Evolutionary conservation across 1,140 invertebrate species (phyloP).

Genomic region (Diorhabda sublineata): DNA sequence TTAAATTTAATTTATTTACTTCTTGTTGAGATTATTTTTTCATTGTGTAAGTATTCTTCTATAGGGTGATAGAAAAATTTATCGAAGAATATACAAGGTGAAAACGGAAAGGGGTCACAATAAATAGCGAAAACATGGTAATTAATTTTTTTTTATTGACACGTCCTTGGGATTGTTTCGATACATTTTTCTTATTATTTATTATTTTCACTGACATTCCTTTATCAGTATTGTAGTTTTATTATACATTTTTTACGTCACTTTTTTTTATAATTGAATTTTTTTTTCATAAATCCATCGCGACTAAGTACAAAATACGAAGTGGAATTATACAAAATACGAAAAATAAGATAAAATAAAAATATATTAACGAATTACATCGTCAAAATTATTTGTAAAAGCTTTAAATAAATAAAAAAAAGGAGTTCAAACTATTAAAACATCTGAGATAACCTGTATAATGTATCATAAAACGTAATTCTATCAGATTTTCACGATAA

Average conservation of each 20-base stretch:
- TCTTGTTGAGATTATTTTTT: not conserved
- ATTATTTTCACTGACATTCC: not conserved
- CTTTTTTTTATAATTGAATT: too few relatives aligned
- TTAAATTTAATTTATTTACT: slow-evolving; percentile 1
- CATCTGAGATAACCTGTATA: too few relatives aligned
- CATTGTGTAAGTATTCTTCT: not conserved
- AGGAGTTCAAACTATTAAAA: too few relatives aligned
- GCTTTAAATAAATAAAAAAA: too few relatives aligned
- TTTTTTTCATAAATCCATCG: not conserved
- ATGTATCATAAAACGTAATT: too few relatives aligned
- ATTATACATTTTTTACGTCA: not conserved
- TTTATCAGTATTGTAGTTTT: not conserved
- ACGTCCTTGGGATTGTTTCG: not conserved
- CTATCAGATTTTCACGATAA: too few relatives aligned
- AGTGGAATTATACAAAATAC: not conserved
- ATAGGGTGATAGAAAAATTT: not conserved
- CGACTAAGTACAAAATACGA: not conserved
- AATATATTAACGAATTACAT: too few relatives aligned
- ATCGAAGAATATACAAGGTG: not conserved
- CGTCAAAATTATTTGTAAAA: too few relatives aligned
- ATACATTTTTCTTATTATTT: not conserved
- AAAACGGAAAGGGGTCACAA: too few relatives aligned
- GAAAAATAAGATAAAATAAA: too few relatives aligned
- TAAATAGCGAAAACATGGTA: too few relatives aligned
- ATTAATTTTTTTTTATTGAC: too few relatives aligned